Conservation (phyloP, 2,797 vertebrate genomes). For the Sciurus vulgaris region DNA sequence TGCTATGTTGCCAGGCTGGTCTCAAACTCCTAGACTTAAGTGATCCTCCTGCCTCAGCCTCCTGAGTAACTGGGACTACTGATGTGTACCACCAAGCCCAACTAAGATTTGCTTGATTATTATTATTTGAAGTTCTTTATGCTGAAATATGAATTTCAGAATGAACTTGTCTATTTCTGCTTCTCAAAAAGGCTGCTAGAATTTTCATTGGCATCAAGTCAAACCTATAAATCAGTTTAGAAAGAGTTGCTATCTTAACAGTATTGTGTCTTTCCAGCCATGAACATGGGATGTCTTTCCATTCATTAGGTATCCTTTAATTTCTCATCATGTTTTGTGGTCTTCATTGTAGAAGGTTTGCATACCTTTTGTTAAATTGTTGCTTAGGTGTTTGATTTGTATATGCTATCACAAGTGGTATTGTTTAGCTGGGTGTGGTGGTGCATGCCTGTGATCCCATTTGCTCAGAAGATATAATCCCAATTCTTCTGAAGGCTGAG, state of each 20-base stretch:
- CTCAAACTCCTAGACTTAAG: not conserved
- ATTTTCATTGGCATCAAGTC: not conserved
- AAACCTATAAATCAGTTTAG: not conserved
- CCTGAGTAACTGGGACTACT: too few species aligned
- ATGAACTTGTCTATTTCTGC: not conserved
- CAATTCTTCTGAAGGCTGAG: too few species aligned
- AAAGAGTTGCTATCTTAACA: accelerated
- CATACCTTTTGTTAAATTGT: not conserved
- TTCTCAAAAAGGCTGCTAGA: not conserved
- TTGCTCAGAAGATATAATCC: too few species aligned
- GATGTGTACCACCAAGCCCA: not conserved
- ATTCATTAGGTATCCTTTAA: accelerated
- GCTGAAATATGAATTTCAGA: not conserved
- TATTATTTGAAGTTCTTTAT: not conserved
- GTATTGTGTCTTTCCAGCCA: not conserved
- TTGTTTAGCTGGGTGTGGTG: too few species aligned
- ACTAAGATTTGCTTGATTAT: not conserved
- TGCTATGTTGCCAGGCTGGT: not conserved
- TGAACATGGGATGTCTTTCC: not conserved
- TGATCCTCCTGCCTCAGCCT: too few species aligned
- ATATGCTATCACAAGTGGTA: not conserved
- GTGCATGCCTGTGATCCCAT: too few species aligned
- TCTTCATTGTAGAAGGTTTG: not conserved
- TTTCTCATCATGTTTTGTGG: not conserved
- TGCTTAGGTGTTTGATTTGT: not conserved